phyloP scores from a whole-genome alignment of 2,113 vertebrate genomes.

The Myrmophylax atrothorax region DNA sequence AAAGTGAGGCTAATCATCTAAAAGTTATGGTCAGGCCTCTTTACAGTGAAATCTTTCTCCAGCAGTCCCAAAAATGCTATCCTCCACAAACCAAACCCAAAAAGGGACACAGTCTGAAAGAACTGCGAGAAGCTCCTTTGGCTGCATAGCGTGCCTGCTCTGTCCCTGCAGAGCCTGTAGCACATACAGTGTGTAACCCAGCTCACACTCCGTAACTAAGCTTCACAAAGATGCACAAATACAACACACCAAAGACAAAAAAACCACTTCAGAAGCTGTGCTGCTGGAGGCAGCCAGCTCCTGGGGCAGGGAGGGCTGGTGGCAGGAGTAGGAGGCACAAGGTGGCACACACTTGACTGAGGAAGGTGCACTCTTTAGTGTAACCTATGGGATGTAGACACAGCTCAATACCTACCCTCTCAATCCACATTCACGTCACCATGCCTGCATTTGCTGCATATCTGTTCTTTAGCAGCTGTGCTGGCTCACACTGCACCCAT shows the following conservation, averaged over 20 bases:
- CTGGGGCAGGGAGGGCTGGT: not conserved
- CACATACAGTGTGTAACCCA: fast-evolving
- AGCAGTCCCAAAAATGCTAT: not conserved
- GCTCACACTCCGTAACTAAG: not conserved
- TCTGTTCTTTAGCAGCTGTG: not conserved
- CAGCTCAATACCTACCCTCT: not conserved
- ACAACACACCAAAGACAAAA: not conserved
- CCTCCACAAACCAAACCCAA: not conserved
- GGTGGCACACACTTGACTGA: not conserved
- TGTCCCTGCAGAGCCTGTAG: not conserved
- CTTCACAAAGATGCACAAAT: not conserved
- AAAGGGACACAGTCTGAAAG: not conserved
- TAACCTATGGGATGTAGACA: not conserved
- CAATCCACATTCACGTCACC: not conserved
- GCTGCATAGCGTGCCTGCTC: not conserved
- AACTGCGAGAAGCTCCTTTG: not conserved
- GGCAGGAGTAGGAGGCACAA: fast-evolving
- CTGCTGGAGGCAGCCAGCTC: not conserved
- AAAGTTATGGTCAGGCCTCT: not conserved
- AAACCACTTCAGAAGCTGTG: fast-evolving
- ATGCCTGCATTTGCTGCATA: not conserved
- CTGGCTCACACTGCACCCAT: not conserved
- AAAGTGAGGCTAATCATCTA: not conserved
- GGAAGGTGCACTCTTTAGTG: not conserved
- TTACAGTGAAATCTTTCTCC: not conserved